Evolutionary conservation across 2,797 vertebrate genomes (phyloP).

Genomic region (Enteromius treurensis): DNA sequence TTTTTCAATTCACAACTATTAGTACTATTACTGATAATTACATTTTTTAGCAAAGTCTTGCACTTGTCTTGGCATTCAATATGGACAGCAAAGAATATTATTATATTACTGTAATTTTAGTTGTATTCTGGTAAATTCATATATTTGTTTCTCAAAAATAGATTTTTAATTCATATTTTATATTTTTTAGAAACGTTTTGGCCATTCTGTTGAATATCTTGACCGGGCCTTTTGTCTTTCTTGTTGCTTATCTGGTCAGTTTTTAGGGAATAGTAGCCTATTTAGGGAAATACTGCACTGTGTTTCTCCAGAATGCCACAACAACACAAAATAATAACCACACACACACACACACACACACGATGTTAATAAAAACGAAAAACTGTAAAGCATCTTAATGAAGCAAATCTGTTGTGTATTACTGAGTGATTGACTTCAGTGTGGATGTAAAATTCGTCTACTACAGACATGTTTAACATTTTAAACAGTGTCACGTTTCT

Average conservation of each 20-base stretch:
- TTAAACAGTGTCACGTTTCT: no score
- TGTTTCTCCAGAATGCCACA: neutral
- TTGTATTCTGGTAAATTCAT: no score
- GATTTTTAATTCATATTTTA: neutral
- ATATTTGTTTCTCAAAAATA: no score
- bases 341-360: no score
- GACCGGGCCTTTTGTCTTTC: neutral
- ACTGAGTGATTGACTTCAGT: neutral
- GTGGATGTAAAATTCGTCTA: neutral
- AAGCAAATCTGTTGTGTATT: neutral
- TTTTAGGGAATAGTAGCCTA: neutral
- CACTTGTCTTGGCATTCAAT: no score
- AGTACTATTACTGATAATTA: no score
- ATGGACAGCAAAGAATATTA: no score
- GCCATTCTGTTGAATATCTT: neutral
- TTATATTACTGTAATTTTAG: no score
- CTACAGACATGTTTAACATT: constrained; percentile 62
- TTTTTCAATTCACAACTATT: no score
- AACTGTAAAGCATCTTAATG: neutral
- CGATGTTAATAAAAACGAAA: no score
- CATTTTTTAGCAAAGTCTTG: no score
- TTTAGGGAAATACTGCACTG: neutral
- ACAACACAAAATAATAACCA: neutral
- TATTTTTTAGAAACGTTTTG: neutral
- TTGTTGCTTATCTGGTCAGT: neutral